Percentiles rank a stretch among this genome's conserved stretches.
Conservation (phyloP, 1,140 invertebrate genomes). For the Maniola jurtina region DNA sequence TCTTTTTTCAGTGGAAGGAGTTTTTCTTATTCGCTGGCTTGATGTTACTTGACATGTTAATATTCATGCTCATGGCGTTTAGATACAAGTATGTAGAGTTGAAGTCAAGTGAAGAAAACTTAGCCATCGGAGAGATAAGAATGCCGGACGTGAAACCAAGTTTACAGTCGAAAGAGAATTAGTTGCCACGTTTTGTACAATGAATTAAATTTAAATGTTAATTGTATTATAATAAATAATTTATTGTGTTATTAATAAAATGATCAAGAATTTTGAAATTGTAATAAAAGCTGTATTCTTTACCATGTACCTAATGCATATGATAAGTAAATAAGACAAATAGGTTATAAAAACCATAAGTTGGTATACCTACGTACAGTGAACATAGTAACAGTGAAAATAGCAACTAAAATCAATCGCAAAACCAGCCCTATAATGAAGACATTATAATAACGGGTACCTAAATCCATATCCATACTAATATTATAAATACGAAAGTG, state of each 20-base stretch:
- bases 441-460: no score
- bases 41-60: slow-evolving; percentile 89
- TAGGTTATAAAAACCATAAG: no score
- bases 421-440: no score
- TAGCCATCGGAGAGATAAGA: slow-evolving; percentile 56
- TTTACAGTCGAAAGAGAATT: slow-evolving; percentile 24
- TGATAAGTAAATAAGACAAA: no score
- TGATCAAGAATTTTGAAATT: background rate
- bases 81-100: slow-evolving; percentile 83
- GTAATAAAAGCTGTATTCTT: background rate
- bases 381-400: no score
- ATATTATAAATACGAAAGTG: no score
- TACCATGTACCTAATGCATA: no score
- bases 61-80: slow-evolving; percentile 89
- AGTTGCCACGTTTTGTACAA: slow-evolving; percentile 9
- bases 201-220: slow-evolving; percentile 9
- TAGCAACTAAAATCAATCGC: no score
- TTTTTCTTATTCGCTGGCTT: slow-evolving; percentile 93
- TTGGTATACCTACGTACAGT: no score
- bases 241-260: slow-evolving; percentile 10
- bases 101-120: slow-evolving; percentile 52
- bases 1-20: slow-evolving; percentile 85
- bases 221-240: slow-evolving; percentile 9
- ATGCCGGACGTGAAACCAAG: slow-evolving; percentile 28
- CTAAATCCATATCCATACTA: no score